phyloP scores from a whole-genome alignment of 2,888 invertebrate species.

The Agonopterix arenella region DNA sequence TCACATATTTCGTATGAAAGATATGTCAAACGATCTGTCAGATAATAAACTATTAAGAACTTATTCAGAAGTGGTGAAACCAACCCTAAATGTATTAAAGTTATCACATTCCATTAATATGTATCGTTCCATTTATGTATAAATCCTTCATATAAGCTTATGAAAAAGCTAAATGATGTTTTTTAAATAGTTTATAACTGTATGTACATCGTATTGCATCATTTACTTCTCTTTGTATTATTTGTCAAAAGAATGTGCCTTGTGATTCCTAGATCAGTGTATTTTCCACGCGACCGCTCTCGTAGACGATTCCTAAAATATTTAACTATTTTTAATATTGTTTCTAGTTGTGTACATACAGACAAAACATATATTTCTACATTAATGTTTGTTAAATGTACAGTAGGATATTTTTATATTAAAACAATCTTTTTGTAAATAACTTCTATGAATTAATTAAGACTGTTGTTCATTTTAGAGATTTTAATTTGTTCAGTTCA shows the following conservation, averaged over 20 bases:
- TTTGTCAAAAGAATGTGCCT: conserved; percentile 25
- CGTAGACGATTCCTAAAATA: conserved; percentile 62
- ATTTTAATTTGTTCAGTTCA: conserved; percentile 69
- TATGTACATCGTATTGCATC: too few relatives aligned
- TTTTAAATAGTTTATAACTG: too few relatives aligned
- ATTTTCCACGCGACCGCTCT: conserved; percentile 28
- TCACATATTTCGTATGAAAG: too few relatives aligned
- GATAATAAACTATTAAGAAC: too few relatives aligned
- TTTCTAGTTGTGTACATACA: conserved; percentile 68
- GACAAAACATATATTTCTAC: conserved; percentile 70
- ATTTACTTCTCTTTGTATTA: too few relatives aligned
- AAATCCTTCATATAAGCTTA: too few relatives aligned
- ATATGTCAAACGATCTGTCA: too few relatives aligned
- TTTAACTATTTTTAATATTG: conserved; percentile 68
- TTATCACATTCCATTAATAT: too few relatives aligned
- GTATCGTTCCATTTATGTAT: too few relatives aligned
- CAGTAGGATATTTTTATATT: conserved; percentile 72
- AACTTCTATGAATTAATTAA: conserved; percentile 63
- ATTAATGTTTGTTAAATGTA: conserved; percentile 68
- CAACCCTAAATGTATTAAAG: too few relatives aligned
- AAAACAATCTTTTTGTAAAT: conserved; percentile 66
- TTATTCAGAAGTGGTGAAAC: too few relatives aligned
- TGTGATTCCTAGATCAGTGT: conserved; percentile 24
- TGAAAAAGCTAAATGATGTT: too few relatives aligned
- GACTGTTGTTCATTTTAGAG: conserved; percentile 75